Base-by-base conservation (phyloP, 2,797 vertebrate species). In the Oryzias sinensis region DNA sequence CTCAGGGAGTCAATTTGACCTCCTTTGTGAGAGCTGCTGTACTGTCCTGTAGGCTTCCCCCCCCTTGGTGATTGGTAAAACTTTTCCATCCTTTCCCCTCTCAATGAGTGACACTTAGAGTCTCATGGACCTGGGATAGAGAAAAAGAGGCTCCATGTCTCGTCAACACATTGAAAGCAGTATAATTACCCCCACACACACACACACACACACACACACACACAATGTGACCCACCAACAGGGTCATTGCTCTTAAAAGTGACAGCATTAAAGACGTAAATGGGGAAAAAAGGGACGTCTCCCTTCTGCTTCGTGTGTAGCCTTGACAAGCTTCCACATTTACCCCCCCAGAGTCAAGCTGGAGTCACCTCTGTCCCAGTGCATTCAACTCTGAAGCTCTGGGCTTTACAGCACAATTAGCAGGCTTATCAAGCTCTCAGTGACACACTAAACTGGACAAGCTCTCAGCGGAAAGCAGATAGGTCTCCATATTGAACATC, bases 161-260 rank as follows among this genome's bases (percentile, higher is more conserved):
- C 84, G 76, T 85, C 87, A 87, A 85, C 83, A 88, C 74, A 71
- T 43, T 49, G 86, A 87, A 84, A 83, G 77, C 80, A 91, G 88
- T 81, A 90, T 94, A 94, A 96, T 95, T 94, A 93, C 85, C 91
- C 78, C 85, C 87, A 89, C 90, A 93, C 90, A 84, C 86, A 82
- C 90, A 84, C 86, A 82, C 87, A 88, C 18, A 18, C 18, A 18
- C 18, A 18, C 18, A 22, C 90, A 29, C 22, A 5, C 20, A n/a
- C 87, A 68, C 86, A 72, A 76, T 92, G 90, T 91, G 90, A 93
- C 93, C 93, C 89, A 91, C 91, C 90, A 93, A 90, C 87, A 90
- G 88, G 91, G 91, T 93, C 91, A 91, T 80, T 81, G 89, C 88
- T 91, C 88, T 91, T 90, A 85, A 91, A 89, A 92, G 77, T 69